Conservation (phyloP, 2,888 invertebrate genomes). For the Gastrophysa polygoni region DNA sequence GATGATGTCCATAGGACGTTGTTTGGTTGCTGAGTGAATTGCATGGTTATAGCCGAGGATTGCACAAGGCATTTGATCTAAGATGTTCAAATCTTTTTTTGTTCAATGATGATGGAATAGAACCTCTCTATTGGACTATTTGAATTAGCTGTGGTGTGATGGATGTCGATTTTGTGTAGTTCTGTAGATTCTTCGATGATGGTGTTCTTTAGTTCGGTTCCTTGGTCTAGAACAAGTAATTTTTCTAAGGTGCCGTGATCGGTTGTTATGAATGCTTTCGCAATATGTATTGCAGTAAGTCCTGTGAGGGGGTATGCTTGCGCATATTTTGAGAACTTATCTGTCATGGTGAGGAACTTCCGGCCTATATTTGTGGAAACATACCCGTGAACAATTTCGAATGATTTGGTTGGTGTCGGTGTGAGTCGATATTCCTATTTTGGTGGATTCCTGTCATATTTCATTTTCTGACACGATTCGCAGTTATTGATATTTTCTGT, state of each 20-base stretch:
- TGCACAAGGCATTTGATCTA: conserved; percentile 10
- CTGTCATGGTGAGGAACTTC: conserved; percentile 27
- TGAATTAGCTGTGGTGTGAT: conserved; percentile 20
- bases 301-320: background rate
- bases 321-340: conserved; percentile 19
- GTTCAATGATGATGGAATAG: conserved; percentile 19
- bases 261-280: conserved; percentile 9
- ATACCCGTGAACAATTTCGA: conserved; percentile 34
- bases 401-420: conserved; percentile 31
- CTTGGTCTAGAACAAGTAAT: conserved; percentile 20
- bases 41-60: conserved; percentile 23
- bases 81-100: background rate
- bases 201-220: conserved; percentile 19
- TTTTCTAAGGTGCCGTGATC: conserved; percentile 16
- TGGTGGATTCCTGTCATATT: too few relatives aligned
- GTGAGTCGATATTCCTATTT: conserved; percentile 28
- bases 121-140: conserved; percentile 20
- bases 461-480: background rate
- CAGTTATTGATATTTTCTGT: too few relatives aligned
- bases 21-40: conserved; percentile 22
- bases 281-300: background rate
- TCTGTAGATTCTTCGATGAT: conserved; percentile 18
- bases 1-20: conserved; percentile 17
- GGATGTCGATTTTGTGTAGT: conserved; percentile 25
- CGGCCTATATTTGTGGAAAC: conserved; percentile 10